Evolutionary conservation across 1,140 invertebrate species (phyloP).

Genomic region (Aculops lycopersici): DNA sequence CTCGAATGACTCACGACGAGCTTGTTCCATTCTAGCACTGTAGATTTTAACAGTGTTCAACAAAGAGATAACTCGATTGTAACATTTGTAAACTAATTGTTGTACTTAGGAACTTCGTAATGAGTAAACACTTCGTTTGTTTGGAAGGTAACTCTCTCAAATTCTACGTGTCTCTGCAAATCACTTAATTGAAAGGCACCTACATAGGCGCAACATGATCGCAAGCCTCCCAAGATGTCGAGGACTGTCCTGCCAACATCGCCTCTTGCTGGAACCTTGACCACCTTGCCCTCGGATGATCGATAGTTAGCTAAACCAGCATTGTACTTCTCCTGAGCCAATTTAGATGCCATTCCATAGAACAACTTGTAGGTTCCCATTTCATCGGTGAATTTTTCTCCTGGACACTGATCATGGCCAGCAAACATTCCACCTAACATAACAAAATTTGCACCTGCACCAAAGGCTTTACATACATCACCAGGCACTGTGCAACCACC

Average conservation of each 20-base stretch:
- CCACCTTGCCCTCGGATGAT: slow-evolving; percentile 72
- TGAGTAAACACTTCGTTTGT: slow-evolving; percentile 34
- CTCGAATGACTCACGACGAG: too few species aligned
- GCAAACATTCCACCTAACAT: slow-evolving; percentile 89
- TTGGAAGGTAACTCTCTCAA: slow-evolving; percentile 66
- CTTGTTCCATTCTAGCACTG: too few species aligned
- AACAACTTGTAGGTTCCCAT: slow-evolving; percentile 61
- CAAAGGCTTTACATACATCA: slow-evolving; percentile 81
- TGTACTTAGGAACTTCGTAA: too few species aligned
- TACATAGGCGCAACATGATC: slow-evolving; percentile 71
- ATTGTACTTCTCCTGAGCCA: slow-evolving; percentile 67
- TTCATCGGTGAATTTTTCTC: slow-evolving; percentile 47
- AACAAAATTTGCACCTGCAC: slow-evolving; percentile 76
- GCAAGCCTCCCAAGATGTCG: slow-evolving; percentile 55
- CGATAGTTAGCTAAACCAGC: slow-evolving; percentile 52
- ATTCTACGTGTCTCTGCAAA: slow-evolving; percentile 50
- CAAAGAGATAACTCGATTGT: too few species aligned
- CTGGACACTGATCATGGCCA: slow-evolving; percentile 65
- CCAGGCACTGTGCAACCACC: slow-evolving; percentile 73
- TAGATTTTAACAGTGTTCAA: too few species aligned
- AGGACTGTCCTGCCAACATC: slow-evolving; percentile 44
- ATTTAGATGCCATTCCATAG: slow-evolving; percentile 73
- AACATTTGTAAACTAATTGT: too few species aligned
- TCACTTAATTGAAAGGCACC: slow-evolving; percentile 54
- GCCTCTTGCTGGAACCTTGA: slow-evolving; percentile 57